Conservation (phyloP, 1,140 invertebrate species). For the Tetragnatha versicolor region DNA sequence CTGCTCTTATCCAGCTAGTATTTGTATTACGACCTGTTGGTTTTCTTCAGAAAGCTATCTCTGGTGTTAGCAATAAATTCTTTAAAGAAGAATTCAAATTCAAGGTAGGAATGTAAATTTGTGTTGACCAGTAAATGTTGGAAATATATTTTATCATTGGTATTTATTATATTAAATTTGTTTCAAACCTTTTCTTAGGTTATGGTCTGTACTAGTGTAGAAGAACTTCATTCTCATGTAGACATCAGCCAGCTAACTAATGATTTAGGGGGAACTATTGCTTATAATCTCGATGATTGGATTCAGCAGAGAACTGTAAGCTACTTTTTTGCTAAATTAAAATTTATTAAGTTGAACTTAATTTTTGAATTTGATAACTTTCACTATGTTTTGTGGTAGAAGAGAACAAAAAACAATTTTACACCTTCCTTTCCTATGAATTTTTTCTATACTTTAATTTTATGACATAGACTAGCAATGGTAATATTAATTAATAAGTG, state of each 20-base stretch:
- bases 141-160: not conserved
- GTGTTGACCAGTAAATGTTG: not conserved
- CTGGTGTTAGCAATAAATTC: constrained; percentile 92
- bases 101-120: constrained; percentile 70
- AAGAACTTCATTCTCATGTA: constrained; percentile 85
- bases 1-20: constrained; percentile 88
- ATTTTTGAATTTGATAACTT: too few relatives aligned
- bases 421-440: too few relatives aligned
- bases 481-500: too few relatives aligned
- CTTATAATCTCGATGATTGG: constrained; percentile 94
- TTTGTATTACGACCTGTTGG: constrained; percentile 90
- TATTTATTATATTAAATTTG: not conserved
- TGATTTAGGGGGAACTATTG: constrained; percentile 85
- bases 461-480: too few relatives aligned
- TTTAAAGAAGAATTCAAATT: constrained; percentile 95
- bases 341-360: too few relatives aligned
- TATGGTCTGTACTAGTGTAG: constrained; percentile 75
- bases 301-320: constrained; percentile 94
- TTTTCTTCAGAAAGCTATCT: constrained; percentile 93
- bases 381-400: too few relatives aligned
- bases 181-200: constrained; percentile 60
- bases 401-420: too few relatives aligned
- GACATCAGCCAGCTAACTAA: constrained; percentile 84
- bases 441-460: too few relatives aligned
- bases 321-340: not conserved